These are phyloP conservation scores for Ischnura elegans DNA, from an alignment of 2,888 invertebrate genomes.

Conservation along the genomic window DNA sequence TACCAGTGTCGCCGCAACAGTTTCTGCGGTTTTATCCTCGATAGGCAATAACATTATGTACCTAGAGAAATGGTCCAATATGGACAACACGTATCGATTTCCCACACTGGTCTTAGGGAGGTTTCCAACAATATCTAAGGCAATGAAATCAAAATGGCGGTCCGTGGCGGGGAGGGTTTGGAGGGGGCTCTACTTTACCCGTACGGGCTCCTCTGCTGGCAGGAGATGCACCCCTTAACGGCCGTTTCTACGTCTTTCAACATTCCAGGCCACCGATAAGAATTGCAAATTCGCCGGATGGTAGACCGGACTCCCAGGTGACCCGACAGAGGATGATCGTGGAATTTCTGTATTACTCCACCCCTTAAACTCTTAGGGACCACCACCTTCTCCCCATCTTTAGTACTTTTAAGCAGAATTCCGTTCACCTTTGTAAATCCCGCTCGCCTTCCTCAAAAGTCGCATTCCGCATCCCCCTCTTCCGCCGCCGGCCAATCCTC, in stretches of 20 bases:
- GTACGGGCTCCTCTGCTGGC: background rate
- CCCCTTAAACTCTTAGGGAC: background rate
- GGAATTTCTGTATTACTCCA: background rate
- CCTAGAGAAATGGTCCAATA: no score
- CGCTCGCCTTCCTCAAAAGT: background rate
- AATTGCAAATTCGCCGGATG: background rate
- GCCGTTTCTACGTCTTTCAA: background rate
- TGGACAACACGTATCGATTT: no score
- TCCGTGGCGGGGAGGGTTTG: background rate
- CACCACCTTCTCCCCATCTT: background rate
- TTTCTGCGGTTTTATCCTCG: background rate
- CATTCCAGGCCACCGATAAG: background rate
- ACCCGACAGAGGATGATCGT: background rate
- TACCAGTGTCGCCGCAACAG: background rate
- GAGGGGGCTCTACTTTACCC: background rate
- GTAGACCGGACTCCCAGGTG: background rate
- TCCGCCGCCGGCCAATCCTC: background rate
- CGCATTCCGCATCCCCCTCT: background rate
- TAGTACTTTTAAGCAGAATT: background rate
- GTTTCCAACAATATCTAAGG: conserved; percentile 71
- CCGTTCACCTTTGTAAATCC: background rate
- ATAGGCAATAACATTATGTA: background rate
- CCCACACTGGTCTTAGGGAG: no score
- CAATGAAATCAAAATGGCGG: conserved; percentile 51
- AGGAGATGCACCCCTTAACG: background rate